Evolutionary conservation across 2,797 vertebrate genomes (phyloP).

Genomic region (Cossypha caffra): DNA sequence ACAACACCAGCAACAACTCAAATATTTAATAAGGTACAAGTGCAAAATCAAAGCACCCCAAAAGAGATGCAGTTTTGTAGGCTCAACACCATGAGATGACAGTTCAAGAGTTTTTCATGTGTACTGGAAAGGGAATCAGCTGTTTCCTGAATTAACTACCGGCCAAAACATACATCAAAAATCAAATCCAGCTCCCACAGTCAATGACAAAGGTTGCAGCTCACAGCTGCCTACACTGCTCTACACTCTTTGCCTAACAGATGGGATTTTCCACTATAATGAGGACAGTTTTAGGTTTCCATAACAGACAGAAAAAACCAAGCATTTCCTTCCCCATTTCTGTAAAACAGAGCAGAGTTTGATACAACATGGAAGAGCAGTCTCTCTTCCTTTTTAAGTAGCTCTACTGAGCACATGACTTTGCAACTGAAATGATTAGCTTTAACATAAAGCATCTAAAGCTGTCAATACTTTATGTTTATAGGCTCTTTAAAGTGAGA

Average conservation of each 20-base stretch:
- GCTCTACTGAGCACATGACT: not conserved
- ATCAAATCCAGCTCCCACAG: not conserved
- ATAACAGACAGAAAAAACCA: not conserved
- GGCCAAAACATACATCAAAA: not conserved
- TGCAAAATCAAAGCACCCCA: not conserved
- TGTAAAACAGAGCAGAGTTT: not conserved
- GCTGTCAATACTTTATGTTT: not conserved
- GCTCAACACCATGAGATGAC: not conserved
- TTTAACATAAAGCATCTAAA: not conserved
- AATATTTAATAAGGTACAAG: not conserved
- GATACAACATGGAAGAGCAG: not conserved
- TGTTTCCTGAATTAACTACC: not conserved
- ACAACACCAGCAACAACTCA: not conserved
- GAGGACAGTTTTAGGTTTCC: not conserved
- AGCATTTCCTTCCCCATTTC: not conserved
- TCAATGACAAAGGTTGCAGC: not conserved
- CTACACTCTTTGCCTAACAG: accelerated
- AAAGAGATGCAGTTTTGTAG: not conserved
- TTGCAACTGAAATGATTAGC: not conserved
- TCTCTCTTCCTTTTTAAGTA: not conserved
- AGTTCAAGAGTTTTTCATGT: not conserved
- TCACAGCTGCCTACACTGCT: not conserved
- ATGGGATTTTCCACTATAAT: not conserved
- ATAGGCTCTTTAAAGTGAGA: not conserved
- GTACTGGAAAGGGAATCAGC: not conserved